These are phyloP conservation scores for Cariama cristata DNA, from an alignment of 2,113 vertebrate genomes.

Conservation along the genomic window DNA sequence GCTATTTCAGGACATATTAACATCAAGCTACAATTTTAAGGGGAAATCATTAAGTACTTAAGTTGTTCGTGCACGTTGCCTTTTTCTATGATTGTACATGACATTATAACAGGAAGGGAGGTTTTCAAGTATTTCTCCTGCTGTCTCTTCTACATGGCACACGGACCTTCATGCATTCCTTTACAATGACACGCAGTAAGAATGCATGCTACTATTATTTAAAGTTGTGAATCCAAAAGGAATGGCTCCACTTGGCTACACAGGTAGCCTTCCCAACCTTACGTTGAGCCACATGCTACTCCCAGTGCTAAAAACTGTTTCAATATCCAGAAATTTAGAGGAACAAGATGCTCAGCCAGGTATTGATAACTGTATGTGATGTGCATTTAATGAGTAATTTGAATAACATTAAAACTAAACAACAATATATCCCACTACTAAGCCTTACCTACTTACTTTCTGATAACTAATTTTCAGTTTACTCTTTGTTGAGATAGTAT, in stretches of 20 bases:
- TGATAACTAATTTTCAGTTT: not conserved
- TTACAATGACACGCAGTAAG: not conserved
- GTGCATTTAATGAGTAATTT: not conserved
- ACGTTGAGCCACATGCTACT: not conserved
- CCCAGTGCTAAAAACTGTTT: not conserved
- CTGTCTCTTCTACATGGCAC: not conserved
- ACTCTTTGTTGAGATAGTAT: not conserved
- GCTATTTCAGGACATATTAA: not conserved
- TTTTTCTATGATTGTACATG: not conserved
- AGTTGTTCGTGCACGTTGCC: not conserved
- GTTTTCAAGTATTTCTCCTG: not conserved
- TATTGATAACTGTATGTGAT: not conserved
- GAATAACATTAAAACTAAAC: not conserved
- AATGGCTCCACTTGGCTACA: not conserved
- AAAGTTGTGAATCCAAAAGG: not conserved
- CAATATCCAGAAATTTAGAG: not conserved
- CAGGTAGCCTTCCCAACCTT: not conserved
- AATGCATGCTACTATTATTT: not conserved
- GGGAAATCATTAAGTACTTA: not conserved
- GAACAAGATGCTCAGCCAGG: not conserved
- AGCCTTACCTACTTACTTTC: not conserved
- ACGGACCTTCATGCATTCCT: not conserved
- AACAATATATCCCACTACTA: not conserved
- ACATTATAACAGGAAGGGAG: not conserved
- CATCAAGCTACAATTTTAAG: not conserved